These are phyloP conservation scores for Dascillus cervinus DNA, from an alignment of 2,888 invertebrate genomes.

Conservation along the genomic window DNA sequence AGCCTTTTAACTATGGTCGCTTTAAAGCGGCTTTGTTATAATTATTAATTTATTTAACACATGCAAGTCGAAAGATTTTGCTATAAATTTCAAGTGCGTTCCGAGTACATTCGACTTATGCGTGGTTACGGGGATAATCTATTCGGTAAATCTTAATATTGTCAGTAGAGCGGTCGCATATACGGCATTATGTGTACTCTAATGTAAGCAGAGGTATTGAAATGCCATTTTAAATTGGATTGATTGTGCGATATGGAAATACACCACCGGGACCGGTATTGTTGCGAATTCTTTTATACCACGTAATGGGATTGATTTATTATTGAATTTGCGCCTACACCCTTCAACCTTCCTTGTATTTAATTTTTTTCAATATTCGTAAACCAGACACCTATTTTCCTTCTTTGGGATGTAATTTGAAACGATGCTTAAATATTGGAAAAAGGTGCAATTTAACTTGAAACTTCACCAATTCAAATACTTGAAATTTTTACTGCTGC, in stretches of 20 bases:
- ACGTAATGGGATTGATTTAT: constrained; percentile 17
- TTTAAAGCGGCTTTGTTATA: too few species aligned
- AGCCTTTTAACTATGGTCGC: too few species aligned
- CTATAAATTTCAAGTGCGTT: too few species aligned
- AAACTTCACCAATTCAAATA: too few species aligned
- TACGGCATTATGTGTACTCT: constrained; percentile 20
- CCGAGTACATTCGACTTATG: too few species aligned
- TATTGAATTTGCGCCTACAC: constrained; percentile 16
- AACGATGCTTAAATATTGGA: too few species aligned
- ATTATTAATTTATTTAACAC: too few species aligned
- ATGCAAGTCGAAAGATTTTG: too few species aligned
- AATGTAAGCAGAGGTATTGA: constrained; percentile 32
- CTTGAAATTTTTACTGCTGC: too few species aligned
- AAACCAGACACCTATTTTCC: too few species aligned
- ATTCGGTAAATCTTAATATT: constrained; percentile 33
- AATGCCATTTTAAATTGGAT: constrained; percentile 39
- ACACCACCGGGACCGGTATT: constrained; percentile 14
- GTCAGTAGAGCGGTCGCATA: constrained; percentile 15
- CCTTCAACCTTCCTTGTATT: not conserved
- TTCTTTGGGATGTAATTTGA: too few species aligned
- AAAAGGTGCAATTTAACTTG: too few species aligned
- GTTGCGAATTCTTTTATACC: constrained; percentile 14
- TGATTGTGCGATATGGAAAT: constrained; percentile 37
- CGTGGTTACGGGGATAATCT: constrained; percentile 28
- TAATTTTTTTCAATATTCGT: not conserved